Conservation (phyloP, 2,888 invertebrate genomes). For the Eupithecia inturbata region DNA sequence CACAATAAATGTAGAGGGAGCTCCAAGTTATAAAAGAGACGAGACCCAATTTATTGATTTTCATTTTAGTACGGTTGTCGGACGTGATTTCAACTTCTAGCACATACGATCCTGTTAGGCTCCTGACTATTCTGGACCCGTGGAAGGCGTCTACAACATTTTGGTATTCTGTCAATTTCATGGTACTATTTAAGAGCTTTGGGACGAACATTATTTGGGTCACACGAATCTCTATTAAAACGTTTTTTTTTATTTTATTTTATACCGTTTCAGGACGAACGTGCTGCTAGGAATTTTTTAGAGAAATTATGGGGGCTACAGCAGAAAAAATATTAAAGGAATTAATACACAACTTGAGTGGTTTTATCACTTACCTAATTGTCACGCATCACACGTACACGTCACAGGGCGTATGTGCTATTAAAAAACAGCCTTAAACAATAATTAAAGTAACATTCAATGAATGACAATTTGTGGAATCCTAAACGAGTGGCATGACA, state of each 20-base stretch:
- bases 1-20: slow-evolving; percentile 56
- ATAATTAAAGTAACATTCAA: background rate
- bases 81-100: slow-evolving; percentile 37
- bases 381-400: slow-evolving; percentile 7
- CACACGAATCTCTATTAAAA: background rate
- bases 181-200: slow-evolving; percentile 29
- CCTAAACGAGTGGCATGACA: background rate
- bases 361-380: slow-evolving; percentile 22
- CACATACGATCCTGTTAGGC: slow-evolving; percentile 56
- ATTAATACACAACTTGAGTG: slow-evolving; percentile 15
- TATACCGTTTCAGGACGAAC: background rate
- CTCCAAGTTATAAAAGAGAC: slow-evolving; percentile 52
- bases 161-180: slow-evolving; percentile 46
- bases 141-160: slow-evolving; percentile 58
- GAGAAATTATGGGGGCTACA: slow-evolving; percentile 6
- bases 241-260: background rate
- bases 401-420: background rate
- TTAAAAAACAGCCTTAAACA: background rate
- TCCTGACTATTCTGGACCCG: slow-evolving; percentile 51
- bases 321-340: slow-evolving; percentile 5
- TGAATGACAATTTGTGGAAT: background rate
- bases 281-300: background rate
- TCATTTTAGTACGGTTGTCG: slow-evolving; percentile 40
- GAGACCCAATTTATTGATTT: slow-evolving; percentile 55
- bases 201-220: background rate